Evolutionary conservation across 2,797 vertebrate genomes (phyloP).

Genomic region (Catamblyrhynchus diadema): DNA sequence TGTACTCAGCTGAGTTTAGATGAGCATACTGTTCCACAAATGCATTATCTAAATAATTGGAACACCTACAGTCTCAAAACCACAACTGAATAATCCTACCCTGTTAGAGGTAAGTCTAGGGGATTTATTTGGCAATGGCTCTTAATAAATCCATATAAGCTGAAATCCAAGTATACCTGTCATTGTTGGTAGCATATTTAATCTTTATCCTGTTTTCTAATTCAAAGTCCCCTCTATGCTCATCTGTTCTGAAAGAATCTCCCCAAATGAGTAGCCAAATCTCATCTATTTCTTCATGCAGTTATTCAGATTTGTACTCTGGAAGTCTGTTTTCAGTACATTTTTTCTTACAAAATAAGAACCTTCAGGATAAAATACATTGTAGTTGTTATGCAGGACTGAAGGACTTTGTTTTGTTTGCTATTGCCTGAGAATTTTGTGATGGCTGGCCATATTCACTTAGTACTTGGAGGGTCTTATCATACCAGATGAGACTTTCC

Average conservation of each 20-base stretch:
- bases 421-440: neutral
- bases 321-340: neutral
- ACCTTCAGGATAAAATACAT: neutral
- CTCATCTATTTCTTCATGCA: neutral
- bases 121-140: neutral
- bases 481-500: neutral
- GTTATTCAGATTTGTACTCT: neutral
- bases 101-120: neutral
- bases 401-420: neutral
- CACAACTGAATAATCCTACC: neutral
- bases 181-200: neutral
- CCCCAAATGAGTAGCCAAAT: neutral
- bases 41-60: neutral
- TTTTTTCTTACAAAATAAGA: neutral
- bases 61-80: neutral
- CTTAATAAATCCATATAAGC: neutral
- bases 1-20: neutral
- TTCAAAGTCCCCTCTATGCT: neutral
- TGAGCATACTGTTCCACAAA: neutral
- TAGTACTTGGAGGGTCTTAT: neutral
- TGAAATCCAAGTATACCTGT: neutral
- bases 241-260: neutral
- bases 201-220: neutral
- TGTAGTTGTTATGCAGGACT: neutral
- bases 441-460: neutral